Evolutionary conservation across 2,888 invertebrate genomes (phyloP).

Genomic region (Pollenia labialis): DNA sequence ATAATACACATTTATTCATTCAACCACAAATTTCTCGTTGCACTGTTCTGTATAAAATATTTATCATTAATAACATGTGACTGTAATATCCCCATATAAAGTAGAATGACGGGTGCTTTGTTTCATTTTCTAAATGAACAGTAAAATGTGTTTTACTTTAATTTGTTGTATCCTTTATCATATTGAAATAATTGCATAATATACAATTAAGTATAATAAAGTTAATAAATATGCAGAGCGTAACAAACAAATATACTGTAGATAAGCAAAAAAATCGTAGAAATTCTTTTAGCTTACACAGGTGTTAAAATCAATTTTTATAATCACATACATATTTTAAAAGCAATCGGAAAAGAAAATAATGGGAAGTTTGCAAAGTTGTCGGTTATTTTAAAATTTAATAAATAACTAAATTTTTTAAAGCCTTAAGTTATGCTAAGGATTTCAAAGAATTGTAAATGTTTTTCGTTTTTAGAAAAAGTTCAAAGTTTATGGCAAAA

Average conservation of each 20-base stretch:
- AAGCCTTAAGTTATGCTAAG: no score
- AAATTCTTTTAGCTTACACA: slow-evolving; percentile 7
- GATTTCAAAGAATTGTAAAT: no score
- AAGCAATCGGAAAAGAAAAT: no score
- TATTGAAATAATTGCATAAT: slow-evolving; percentile 51
- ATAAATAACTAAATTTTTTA: not conserved
- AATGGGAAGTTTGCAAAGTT: not conserved
- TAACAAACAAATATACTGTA: no score
- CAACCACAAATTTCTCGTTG: slow-evolving; percentile 10
- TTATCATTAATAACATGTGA: slow-evolving; percentile 42
- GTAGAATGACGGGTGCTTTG: not conserved
- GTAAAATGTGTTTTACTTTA: slow-evolving; percentile 15
- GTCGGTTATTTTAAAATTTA: not conserved
- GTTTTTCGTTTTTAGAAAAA: no score
- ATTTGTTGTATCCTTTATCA: slow-evolving; percentile 32
- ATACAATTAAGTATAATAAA: slow-evolving; percentile 15
- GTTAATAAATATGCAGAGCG: slow-evolving; percentile 11
- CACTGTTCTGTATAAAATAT: not conserved
- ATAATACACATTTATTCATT: not conserved
- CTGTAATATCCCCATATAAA: not conserved
- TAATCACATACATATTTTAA: not conserved
- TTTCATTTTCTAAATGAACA: not conserved
- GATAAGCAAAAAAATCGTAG: not conserved
- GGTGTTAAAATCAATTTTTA: slow-evolving; percentile 1
- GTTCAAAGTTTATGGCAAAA: no score